Conservation (phyloP, 2,113 vertebrate genomes). For the Shinisaurus crocodilurus region DNA sequence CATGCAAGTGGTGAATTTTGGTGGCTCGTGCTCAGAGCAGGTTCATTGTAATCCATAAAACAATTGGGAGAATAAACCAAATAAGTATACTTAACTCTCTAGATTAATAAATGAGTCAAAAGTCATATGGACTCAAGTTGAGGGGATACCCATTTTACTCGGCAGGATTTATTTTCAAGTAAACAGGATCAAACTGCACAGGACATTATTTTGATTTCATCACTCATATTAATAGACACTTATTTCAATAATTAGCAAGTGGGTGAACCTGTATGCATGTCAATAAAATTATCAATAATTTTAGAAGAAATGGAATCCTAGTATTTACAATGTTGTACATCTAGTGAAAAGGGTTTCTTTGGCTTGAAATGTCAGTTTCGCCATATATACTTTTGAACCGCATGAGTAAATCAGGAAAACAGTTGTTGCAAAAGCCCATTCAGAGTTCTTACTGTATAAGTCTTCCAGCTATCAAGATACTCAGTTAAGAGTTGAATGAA, state of each 20-base stretch:
- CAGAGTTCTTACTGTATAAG: slow-evolving; percentile 44
- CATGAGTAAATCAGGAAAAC: slow-evolving; percentile 54
- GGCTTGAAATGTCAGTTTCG: slow-evolving; percentile 70
- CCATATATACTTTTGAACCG: slow-evolving; percentile 61
- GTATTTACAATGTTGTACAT: slow-evolving; percentile 75
- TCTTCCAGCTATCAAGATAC: slow-evolving; percentile 4
- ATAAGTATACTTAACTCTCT: background rate
- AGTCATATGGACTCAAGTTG: background rate
- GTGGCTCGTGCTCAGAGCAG: background rate
- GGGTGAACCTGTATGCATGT: slow-evolving; percentile 72
- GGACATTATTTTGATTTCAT: background rate
- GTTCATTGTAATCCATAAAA: background rate
- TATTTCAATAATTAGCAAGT: slow-evolving; percentile 55
- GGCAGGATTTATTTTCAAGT: background rate
- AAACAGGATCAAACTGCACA: background rate
- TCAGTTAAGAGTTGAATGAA: slow-evolving; percentile 26
- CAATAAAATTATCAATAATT: slow-evolving; percentile 75
- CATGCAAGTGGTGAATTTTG: background rate
- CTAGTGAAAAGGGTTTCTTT: slow-evolving; percentile 67
- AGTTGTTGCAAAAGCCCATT: slow-evolving; percentile 48
- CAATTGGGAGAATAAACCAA: background rate
- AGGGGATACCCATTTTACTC: background rate
- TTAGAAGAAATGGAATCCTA: slow-evolving; percentile 78
- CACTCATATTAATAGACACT: background rate
- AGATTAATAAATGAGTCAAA: background rate